A percentile compares a stretch with the other conserved stretches of the same genome.
These are phyloP conservation scores for Rhabdornis inornatus DNA, from an alignment of 2,113 vertebrate species.

Conservation along the genomic window DNA sequence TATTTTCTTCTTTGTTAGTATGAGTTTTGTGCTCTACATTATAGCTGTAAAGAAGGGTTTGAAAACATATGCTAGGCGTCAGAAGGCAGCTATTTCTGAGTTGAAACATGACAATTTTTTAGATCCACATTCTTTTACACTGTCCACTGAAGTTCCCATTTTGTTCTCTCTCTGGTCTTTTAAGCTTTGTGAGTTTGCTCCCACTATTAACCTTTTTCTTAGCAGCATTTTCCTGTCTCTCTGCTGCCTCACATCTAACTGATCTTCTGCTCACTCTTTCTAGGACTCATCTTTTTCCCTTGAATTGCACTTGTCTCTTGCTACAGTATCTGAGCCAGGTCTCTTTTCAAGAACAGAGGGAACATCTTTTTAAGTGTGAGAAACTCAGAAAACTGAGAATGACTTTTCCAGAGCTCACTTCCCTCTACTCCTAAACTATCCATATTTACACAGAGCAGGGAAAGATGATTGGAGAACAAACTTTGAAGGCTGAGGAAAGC, in stretches of 20 bases:
- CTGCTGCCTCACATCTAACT: not conserved
- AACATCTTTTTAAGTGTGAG: not conserved
- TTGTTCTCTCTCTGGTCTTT: not conserved
- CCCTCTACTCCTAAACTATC: not conserved
- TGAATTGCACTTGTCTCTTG: not conserved
- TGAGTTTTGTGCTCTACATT: not conserved
- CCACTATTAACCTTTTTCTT: constrained; percentile 2
- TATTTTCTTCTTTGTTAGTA: not conserved
- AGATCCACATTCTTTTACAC: not conserved
- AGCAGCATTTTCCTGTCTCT: not conserved
- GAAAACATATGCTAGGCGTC: not conserved
- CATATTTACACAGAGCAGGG: not conserved
- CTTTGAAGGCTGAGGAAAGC: not conserved
- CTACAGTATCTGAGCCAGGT: not conserved
- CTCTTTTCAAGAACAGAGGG: not conserved
- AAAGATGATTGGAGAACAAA: not conserved
- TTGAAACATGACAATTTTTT: not conserved
- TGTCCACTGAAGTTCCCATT: not conserved
- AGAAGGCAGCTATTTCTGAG: not conserved
- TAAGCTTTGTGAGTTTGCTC: not conserved
- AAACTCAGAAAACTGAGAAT: not conserved
- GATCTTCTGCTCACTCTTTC: not conserved
- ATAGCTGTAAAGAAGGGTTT: not conserved
- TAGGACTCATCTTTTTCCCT: not conserved
- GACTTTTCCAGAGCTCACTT: not conserved